These are phyloP conservation scores for Drosophila borborema DNA, from an alignment of 2,888 invertebrate genomes.

Conservation along the genomic window DNA sequence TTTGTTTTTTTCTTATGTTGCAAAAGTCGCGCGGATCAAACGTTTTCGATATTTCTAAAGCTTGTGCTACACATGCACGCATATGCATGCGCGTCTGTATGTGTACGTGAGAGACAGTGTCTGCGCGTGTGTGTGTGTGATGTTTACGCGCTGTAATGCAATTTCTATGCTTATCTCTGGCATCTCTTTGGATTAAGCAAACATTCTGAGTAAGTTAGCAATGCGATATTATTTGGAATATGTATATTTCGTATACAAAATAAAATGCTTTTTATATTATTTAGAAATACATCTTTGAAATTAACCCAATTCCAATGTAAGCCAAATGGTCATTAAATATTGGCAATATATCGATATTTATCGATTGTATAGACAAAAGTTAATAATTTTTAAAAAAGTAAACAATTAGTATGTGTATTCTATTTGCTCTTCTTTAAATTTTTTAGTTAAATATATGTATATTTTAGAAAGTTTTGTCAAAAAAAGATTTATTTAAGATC, in stretches of 20 bases:
- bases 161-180: background rate
- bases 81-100: slow-evolving; percentile 3
- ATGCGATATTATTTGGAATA: background rate
- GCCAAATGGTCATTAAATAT: background rate
- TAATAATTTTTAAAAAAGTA: background rate
- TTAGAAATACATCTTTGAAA: background rate
- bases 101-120: background rate
- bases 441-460: background rate
- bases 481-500: background rate
- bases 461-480: background rate
- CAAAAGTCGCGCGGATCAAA: slow-evolving; percentile 14
- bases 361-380: background rate
- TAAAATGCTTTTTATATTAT: background rate
- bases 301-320: background rate
- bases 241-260: background rate
- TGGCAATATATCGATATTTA: background rate
- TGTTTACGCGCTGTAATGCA: background rate
- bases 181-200: slow-evolving; percentile 14
- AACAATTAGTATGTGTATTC: background rate
- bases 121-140: background rate
- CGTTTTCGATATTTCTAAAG: slow-evolving; percentile 5
- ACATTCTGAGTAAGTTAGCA: slow-evolving; percentile 12
- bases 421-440: background rate
- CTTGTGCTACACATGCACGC: background rate
- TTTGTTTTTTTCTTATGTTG: slow-evolving; percentile 13